phyloP scores from a whole-genome alignment of 1,140 invertebrate genomes.

The Anoplophora glabripennis region DNA sequence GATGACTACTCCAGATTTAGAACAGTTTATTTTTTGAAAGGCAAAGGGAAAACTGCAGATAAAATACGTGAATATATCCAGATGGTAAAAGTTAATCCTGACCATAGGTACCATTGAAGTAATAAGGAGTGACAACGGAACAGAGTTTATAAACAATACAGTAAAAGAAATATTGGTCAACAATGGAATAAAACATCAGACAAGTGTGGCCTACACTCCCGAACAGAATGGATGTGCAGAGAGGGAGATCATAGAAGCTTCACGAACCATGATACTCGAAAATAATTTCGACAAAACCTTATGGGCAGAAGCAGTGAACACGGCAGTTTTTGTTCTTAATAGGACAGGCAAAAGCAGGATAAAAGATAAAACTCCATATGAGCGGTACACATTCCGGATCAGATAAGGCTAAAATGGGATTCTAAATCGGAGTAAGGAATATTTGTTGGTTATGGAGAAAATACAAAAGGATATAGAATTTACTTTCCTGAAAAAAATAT shows the following conservation, averaged over 20 bases:
- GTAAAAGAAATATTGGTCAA: constrained; percentile 31
- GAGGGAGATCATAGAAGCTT: constrained; percentile 35
- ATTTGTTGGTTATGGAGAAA: no score
- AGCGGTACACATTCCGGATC: no score
- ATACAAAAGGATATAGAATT: no score
- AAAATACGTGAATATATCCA: constrained; percentile 35
- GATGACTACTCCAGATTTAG: constrained; percentile 39
- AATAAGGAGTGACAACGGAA: constrained; percentile 46
- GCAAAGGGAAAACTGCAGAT: constrained; percentile 36
- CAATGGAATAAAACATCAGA: constrained; percentile 45
- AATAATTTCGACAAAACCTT: constrained; percentile 4
- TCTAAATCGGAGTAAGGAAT: no score
- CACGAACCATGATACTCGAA: constrained; percentile 25
- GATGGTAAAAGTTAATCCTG: constrained; percentile 37
- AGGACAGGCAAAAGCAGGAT: no score
- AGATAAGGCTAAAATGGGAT: no score
- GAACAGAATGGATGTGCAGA: constrained; percentile 50
- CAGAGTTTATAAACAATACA: constrained; percentile 42
- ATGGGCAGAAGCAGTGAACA: no score
- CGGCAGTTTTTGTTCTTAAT: no score
- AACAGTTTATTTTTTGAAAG: constrained; percentile 40
- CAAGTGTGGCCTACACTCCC: constrained; percentile 47
- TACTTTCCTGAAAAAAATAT: no score
- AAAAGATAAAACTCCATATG: no score
- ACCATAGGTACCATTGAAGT: constrained; percentile 41